Base-by-base conservation (phyloP, 2,113 vertebrate genomes). In the Stigmatopora nigra region DNA sequence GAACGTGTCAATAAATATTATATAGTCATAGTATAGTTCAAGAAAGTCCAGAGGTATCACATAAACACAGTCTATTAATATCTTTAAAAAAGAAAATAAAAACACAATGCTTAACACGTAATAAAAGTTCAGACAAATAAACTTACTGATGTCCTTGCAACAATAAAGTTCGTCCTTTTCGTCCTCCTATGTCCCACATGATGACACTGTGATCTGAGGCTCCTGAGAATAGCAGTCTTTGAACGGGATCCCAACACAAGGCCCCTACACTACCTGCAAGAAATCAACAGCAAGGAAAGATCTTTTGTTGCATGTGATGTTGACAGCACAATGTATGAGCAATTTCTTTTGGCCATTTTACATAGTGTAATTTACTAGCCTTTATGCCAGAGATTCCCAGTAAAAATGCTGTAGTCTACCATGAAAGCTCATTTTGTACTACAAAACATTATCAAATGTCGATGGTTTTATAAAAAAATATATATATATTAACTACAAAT, bases 131-230 rank as follows among this genome's bases (percentile, higher is more conserved):
- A 44, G 19, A 19, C n/a, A 61, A 6, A 14, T 12, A 44, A 60
- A 12, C 95, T 87, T 87, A 99, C 96, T 97, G 95, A 75, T 98
- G 96, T 82, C 96, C 96, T 85, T 98, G 97, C 52, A 99, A 87
- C 63, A 98, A 82, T 25, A 99, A 81, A 0, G 93, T 95, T 47
- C 94, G 88, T 61, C 97, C 97, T 77, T 95, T 95, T 71, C 94
- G 91, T 63, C 96, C 96, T 15, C 96, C 97, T 7, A 99, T 97
- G 82, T 99, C 97, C 97, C 97, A 99, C 94, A 98, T 94, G 87
- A 99, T 98, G 82, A 99, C 89, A 80, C 95, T 96, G 91, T 98
- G 93, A 86, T 99, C 97, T 0, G 95, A 94, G 8, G 97, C 95
- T 65, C 97, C 97, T 0, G 97, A 99, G 86, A 99, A 99, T 72